phyloP scores from a whole-genome alignment of 1,140 invertebrate genomes.

The Epicauta chinensis region DNA sequence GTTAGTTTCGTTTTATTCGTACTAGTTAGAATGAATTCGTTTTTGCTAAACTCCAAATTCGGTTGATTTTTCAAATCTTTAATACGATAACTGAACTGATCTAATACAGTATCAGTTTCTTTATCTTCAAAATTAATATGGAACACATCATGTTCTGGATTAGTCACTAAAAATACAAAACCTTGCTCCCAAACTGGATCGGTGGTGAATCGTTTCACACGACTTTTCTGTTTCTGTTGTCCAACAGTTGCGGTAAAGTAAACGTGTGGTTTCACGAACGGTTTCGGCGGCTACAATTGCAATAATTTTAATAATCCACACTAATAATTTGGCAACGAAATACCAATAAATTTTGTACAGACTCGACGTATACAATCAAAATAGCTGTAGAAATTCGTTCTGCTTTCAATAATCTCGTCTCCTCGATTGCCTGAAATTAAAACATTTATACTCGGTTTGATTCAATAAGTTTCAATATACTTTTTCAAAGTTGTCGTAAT shows the following conservation, averaged over 20 bases:
- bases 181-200: slow-evolving; percentile 69
- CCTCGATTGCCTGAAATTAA: slow-evolving; percentile 48
- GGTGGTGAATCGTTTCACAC: slow-evolving; percentile 61
- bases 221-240: slow-evolving; percentile 61
- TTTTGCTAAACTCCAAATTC: slow-evolving; percentile 28
- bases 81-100: slow-evolving; percentile 25
- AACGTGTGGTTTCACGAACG: slow-evolving; percentile 65
- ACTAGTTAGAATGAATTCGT: slow-evolving; percentile 20
- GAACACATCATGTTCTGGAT: slow-evolving; percentile 78
- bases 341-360: slow-evolving; percentile 81
- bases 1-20: slow-evolving; percentile 64
- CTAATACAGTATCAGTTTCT: slow-evolving; percentile 21
- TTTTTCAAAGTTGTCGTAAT: slow-evolving; percentile 60
- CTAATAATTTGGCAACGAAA: slow-evolving; percentile 37
- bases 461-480: slow-evolving; percentile 32
- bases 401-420: slow-evolving; percentile 66
- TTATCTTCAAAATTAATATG: slow-evolving; percentile 52
- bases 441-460: neutral
- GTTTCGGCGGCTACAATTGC: slow-evolving; percentile 52
- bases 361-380: slow-evolving; percentile 81
- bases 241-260: slow-evolving; percentile 64
- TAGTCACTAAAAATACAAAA: slow-evolving; percentile 81
- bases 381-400: slow-evolving; percentile 69
- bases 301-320: neutral
- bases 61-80: slow-evolving; percentile 18